These are phyloP conservation scores for Xerus rutilus DNA, from an alignment of 2,797 vertebrate genomes.

Conservation along the genomic window DNA sequence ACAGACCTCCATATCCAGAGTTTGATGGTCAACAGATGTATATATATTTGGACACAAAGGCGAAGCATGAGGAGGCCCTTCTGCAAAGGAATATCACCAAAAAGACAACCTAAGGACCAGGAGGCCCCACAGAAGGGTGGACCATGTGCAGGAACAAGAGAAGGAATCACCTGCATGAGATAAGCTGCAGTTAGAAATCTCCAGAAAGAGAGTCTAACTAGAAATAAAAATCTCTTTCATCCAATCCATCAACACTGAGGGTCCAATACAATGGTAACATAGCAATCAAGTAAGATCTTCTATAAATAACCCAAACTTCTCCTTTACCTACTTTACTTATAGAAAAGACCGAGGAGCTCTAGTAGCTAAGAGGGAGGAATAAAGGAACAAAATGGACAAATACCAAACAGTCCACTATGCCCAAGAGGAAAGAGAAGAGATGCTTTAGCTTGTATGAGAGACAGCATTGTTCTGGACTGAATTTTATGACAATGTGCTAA, in stretches of 20 bases:
- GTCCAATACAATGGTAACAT: background rate
- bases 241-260: background rate
- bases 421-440: background rate
- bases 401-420: background rate
- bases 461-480: background rate
- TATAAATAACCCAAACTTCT: background rate
- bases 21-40: background rate
- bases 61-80: background rate
- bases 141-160: background rate
- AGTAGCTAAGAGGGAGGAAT: background rate
- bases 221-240: background rate
- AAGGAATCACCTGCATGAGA: background rate
- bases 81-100: background rate
- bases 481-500: background rate
- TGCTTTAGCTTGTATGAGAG: background rate
- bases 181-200: background rate
- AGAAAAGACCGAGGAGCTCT: background rate
- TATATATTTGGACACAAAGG: background rate
- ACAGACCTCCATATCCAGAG: background rate
- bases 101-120: background rate
- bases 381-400: background rate
- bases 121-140: background rate
- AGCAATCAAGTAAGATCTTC: background rate
- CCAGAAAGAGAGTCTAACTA: background rate
- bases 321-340: background rate